phyloP scores from a whole-genome alignment of 2,888 invertebrate genomes.

The Acholoe squamosa region DNA sequence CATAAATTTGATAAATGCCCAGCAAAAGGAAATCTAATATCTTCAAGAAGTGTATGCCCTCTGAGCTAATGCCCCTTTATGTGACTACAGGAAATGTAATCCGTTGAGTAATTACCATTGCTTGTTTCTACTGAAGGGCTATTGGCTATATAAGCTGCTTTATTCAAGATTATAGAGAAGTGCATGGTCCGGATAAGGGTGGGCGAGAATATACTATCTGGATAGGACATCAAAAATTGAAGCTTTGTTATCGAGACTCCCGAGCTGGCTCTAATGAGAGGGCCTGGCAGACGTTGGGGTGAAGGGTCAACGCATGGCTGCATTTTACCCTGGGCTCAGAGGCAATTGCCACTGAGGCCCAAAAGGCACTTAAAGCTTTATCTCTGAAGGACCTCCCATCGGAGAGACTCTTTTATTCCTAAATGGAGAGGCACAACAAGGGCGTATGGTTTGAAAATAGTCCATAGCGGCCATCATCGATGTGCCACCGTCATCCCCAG shows the following conservation, averaged over 20 bases:
- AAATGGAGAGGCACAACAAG: constrained; percentile 54
- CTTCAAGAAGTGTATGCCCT: not conserved
- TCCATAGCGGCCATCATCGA: constrained; percentile 20
- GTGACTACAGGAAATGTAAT: not conserved
- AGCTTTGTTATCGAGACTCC: constrained; percentile 26
- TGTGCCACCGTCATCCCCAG: not conserved
- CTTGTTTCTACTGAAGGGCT: not conserved
- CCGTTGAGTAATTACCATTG: not conserved
- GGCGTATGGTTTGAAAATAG: constrained; percentile 49
- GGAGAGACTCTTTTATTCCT: constrained; percentile 32
- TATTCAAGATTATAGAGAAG: not conserved
- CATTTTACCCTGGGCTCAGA: constrained; percentile 13
- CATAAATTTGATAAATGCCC: not conserved
- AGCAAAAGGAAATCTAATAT: not conserved
- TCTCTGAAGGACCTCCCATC: constrained; percentile 45
- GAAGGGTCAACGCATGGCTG: constrained; percentile 51
- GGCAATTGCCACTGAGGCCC: constrained; percentile 43
- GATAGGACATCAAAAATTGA: constrained; percentile 3
- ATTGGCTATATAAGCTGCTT: not conserved
- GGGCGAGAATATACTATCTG: not conserved
- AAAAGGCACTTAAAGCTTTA: constrained; percentile 48
- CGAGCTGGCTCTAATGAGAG: constrained; percentile 22
- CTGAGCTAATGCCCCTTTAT: not conserved
- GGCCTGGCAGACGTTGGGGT: constrained; percentile 49
- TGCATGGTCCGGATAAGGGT: not conserved